These are phyloP conservation scores for Neotragus moschatus DNA, from an alignment of 2,113 vertebrate genomes.

Conservation along the genomic window DNA sequence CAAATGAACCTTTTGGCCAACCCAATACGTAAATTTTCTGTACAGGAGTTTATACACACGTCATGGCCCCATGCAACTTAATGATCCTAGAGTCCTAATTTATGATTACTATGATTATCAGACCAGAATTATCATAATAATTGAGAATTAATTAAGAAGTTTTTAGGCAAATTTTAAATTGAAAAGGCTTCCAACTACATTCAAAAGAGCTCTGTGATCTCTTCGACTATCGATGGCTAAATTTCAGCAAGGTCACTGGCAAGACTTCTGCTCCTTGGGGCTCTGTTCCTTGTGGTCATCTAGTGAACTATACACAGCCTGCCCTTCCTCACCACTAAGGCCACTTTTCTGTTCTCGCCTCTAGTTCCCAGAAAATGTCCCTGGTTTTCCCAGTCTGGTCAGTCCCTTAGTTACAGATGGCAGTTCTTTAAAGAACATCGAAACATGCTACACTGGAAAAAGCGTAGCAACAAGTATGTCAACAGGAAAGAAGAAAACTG, in stretches of 20 bases:
- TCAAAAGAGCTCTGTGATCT: constrained; percentile 1
- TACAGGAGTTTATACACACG: not conserved
- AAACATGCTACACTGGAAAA: constrained; percentile 53
- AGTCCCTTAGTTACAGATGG: constrained; percentile 29
- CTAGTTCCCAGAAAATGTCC: constrained; percentile 11
- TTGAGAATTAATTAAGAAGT: not conserved
- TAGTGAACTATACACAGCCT: not conserved
- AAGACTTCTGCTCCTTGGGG: not conserved
- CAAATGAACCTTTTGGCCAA: not conserved
- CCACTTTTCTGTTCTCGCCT: constrained; percentile 1
- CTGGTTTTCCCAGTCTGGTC: constrained; percentile 27
- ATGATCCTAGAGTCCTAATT: not conserved
- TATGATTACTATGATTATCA: not conserved
- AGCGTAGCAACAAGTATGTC: not conserved
- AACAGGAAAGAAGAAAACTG: constrained; percentile 59
- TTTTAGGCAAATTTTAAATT: not conserved
- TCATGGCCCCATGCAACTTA: not conserved
- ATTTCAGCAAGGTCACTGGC: constrained; percentile 40
- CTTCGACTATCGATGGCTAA: not conserved
- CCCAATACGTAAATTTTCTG: not conserved
- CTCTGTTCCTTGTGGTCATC: not conserved
- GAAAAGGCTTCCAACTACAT: constrained; percentile 29
- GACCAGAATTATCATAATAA: not conserved
- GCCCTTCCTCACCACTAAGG: not conserved
- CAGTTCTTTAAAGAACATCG: constrained; percentile 53